Percentiles rank a stretch among this genome's conserved stretches.
Evolutionary conservation across 30 jellyfish, hydroid and myxozoan genomes (phyloP).

Genomic region (Haliclystus octoradiatus): DNA sequence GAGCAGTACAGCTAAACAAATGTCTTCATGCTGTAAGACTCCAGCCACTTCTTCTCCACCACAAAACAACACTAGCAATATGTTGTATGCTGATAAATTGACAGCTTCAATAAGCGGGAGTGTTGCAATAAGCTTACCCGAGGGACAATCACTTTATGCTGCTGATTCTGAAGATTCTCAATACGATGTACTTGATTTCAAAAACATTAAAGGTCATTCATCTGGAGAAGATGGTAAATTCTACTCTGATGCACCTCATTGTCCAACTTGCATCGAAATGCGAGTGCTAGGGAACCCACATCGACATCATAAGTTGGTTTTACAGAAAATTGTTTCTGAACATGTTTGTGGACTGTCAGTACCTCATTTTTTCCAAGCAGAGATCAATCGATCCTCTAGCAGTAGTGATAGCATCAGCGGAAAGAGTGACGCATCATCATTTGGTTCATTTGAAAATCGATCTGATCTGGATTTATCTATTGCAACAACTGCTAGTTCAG

Average conservation of each 20-base stretch:
- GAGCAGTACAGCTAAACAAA: too few species aligned
- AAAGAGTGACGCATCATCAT: constrained; percentile 52
- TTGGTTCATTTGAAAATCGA: constrained; percentile 36
- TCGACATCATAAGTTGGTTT: constrained; percentile 30
- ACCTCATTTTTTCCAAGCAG: constrained; percentile 65
- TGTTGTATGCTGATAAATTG: too few species aligned
- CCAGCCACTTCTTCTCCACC: too few species aligned
- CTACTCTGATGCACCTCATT: constrained; percentile 79
- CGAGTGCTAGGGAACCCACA: constrained; percentile 78
- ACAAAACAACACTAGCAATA: too few species aligned
- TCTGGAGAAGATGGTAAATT: constrained; percentile 56
- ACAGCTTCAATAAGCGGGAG: too few species aligned
- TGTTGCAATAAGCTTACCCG: too few species aligned
- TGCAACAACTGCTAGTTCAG: constrained; percentile 44
- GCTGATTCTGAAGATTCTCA: too few species aligned
- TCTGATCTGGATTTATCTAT: constrained; percentile 34
- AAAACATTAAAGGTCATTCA: constrained; percentile 33
- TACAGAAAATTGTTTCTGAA: constrained; percentile 18
- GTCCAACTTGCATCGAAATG: constrained; percentile 97
- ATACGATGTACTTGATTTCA: too few species aligned
- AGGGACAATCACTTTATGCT: too few species aligned
- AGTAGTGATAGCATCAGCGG: constrained; percentile 6
- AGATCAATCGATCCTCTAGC: too few species aligned
- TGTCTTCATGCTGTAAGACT: too few species aligned
- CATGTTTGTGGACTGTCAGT: constrained; percentile 83